Conservation (phyloP, 2,797 vertebrate species). For the Liasis olivaceus region DNA sequence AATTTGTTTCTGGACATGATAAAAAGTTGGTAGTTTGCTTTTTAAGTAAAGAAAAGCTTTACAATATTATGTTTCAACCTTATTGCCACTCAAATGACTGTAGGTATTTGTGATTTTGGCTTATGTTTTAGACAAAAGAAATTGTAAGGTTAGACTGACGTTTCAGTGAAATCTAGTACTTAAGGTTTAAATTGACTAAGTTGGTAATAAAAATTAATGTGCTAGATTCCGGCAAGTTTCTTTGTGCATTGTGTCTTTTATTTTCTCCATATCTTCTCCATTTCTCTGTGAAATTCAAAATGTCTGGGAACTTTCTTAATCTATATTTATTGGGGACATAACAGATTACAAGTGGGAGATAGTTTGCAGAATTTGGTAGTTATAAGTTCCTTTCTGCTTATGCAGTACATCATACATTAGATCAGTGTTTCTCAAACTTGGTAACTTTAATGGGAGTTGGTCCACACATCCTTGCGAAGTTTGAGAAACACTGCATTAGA, state of each 20-base stretch:
- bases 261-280: not conserved
- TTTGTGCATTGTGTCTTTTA: not conserved
- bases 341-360: not conserved
- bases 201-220: not conserved
- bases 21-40: not conserved
- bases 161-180: not conserved
- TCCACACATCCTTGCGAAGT: too few relatives aligned
- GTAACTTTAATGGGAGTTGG: too few relatives aligned
- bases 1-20: too few relatives aligned
- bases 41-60: not conserved
- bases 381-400: not conserved
- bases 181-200: too few relatives aligned
- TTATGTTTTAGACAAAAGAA: not conserved
- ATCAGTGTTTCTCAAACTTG: too few relatives aligned
- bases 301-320: not conserved
- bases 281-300: not conserved
- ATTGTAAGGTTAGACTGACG: not conserved
- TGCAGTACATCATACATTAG: too few relatives aligned
- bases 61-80: not conserved
- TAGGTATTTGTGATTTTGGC: not conserved
- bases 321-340: not conserved
- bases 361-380: not conserved
- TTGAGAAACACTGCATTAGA: not conserved
- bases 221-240: not conserved
- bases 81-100: not conserved